Conservation (phyloP, 2,797 vertebrate genomes). For the Protosalanx chinensis region DNA sequence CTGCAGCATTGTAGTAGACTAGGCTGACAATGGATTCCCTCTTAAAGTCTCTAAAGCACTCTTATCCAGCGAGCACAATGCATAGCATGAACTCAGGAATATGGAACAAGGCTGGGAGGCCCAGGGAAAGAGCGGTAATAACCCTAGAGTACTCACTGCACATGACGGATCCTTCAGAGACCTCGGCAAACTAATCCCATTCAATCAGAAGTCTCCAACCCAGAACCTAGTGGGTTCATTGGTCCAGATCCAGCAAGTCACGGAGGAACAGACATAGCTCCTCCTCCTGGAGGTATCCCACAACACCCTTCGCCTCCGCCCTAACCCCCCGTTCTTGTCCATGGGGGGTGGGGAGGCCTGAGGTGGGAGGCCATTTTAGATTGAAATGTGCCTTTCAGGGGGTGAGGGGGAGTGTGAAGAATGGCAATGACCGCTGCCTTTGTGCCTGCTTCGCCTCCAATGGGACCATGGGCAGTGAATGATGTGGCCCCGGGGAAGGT, state of each 20-base stretch:
- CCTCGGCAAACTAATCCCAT: slow-evolving; percentile 46
- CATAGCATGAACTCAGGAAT: neutral
- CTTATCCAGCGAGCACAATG: neutral
- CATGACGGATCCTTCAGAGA: neutral
- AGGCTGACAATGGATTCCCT: no score
- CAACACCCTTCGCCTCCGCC: slow-evolving; percentile 48
- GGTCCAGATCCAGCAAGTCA: slow-evolving; percentile 45
- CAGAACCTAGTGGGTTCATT: slow-evolving; percentile 16
- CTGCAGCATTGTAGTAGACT: no score
- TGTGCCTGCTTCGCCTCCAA: slow-evolving; percentile 65
- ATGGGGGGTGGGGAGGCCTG: slow-evolving; percentile 53
- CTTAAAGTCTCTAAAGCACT: no score
- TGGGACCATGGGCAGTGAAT: slow-evolving; percentile 69
- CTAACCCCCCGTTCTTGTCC: slow-evolving; percentile 51
- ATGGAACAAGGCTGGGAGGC: neutral
- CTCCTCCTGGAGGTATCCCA: slow-evolving; percentile 60
- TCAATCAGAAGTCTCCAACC: neutral
- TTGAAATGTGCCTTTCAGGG: slow-evolving; percentile 73
- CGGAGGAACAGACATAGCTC: slow-evolving; percentile 53
- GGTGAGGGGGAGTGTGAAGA: slow-evolving; percentile 67
- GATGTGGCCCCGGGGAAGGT: slow-evolving; percentile 69
- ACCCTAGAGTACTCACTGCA: neutral
- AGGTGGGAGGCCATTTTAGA: slow-evolving; percentile 47
- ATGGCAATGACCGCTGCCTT: slow-evolving; percentile 73
- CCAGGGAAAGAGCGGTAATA: neutral